Conservation (phyloP, 2,113 vertebrate genomes). For the Zosterops japonicus region DNA sequence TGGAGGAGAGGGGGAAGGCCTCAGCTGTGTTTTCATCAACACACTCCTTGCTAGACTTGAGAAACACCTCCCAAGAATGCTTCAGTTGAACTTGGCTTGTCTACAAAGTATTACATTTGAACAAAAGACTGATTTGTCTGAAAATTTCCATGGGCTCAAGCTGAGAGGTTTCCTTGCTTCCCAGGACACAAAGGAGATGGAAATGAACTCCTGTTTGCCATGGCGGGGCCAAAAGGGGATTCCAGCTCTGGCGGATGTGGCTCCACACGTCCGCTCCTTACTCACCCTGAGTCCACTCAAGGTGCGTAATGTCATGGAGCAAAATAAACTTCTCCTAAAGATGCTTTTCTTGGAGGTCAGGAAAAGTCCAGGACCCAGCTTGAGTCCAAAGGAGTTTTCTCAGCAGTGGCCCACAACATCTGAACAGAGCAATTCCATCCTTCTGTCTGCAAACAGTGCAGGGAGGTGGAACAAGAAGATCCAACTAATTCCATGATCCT, state of each 20-base stretch:
- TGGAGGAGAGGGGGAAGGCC: neutral
- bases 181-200: neutral
- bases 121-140: neutral
- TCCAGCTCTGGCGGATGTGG: neutral
- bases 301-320: neutral
- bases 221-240: rapidly evolving
- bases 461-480: neutral
- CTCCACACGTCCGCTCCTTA: neutral
- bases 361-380: neutral
- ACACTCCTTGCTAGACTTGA: neutral
- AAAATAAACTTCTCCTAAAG: neutral
- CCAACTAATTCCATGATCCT: neutral
- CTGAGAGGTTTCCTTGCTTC: neutral
- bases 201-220: neutral
- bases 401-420: rapidly evolving
- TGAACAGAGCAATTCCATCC: neutral
- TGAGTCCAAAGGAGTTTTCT: neutral
- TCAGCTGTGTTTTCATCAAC: neutral
- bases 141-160: neutral
- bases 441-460: neutral
- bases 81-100: constrained; percentile 15
- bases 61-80: neutral
- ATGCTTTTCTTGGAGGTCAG: neutral
- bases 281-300: neutral
- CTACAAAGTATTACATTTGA: neutral